Percentiles rank a stretch among this genome's conserved stretches.
These are phyloP conservation scores for Emydoidea blandingii DNA, from an alignment of 2,797 vertebrate species.

Conservation along the genomic window DNA sequence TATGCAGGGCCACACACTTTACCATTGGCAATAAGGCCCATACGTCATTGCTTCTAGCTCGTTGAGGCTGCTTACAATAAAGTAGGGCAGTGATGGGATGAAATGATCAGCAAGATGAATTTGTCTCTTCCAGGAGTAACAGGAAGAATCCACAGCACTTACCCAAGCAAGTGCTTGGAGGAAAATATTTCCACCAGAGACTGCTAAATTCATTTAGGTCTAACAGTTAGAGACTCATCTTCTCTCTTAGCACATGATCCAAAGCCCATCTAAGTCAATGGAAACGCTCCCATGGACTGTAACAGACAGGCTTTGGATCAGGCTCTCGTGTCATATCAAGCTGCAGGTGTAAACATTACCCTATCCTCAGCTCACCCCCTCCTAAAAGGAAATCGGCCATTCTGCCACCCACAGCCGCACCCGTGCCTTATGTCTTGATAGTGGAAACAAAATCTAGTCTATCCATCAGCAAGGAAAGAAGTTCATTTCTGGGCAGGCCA, in stretches of 20 bases:
- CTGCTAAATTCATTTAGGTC: background rate
- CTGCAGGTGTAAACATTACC: background rate
- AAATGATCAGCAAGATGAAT: background rate
- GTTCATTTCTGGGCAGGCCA: background rate
- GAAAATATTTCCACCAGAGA: background rate
- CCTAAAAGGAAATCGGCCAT: background rate
- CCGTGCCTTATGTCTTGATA: background rate
- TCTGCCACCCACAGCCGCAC: background rate
- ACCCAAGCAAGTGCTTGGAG: background rate
- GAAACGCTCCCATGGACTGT: background rate
- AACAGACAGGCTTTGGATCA: background rate
- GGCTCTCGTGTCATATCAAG: background rate
- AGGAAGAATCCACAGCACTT: background rate
- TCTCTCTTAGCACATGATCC: background rate
- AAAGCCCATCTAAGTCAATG: background rate
- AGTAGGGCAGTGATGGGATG: background rate
- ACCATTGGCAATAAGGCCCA: background rate
- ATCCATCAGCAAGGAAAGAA: background rate
- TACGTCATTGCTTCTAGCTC: background rate
- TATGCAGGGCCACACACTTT: accelerated
- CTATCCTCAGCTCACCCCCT: background rate
- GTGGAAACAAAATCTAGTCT: background rate
- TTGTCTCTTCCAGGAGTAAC: background rate
- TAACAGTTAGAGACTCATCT: background rate
- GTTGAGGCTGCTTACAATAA: background rate